These are phyloP conservation scores for Dryadula phaetusa DNA, from an alignment of 2,888 invertebrate genomes.

Conservation along the genomic window DNA sequence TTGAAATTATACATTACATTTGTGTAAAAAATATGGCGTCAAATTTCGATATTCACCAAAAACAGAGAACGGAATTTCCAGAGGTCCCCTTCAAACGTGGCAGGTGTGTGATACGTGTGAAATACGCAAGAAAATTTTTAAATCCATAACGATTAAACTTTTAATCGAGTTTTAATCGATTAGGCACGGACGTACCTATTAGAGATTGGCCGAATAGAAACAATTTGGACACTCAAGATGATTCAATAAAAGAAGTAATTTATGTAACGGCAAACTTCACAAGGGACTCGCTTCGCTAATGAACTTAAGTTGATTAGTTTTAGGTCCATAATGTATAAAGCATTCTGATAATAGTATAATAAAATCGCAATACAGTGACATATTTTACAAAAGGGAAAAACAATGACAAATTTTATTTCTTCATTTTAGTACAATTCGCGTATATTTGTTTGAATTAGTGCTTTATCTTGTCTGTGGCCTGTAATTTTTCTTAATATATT, in stretches of 20 bases:
- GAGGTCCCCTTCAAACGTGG: background rate
- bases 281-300: constrained; percentile 17
- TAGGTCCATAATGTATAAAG: constrained; percentile 8
- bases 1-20: too few species aligned
- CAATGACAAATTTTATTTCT: constrained; percentile 19
- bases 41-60: background rate
- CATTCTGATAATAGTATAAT: constrained; percentile 2
- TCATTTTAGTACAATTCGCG: constrained; percentile 13
- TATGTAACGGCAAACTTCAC: constrained; percentile 1
- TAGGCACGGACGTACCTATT: constrained; percentile 45
- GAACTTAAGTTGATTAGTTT: constrained; percentile 19
- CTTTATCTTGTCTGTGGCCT: constrained; percentile 13
- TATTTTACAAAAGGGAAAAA: constrained; percentile 16
- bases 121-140: constrained; percentile 5
- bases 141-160: constrained; percentile 1
- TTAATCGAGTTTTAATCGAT: constrained; percentile 48
- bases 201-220: constrained; percentile 11
- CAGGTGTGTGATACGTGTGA: constrained; percentile 16
- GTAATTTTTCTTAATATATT: background rate
- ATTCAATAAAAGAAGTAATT: constrained; percentile 13
- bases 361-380: constrained; percentile 23
- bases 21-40: background rate
- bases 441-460: constrained; percentile 15
- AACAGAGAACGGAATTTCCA: background rate
- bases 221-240: background rate